Evolutionary conservation across 2,113 vertebrate species (phyloP).

Genomic region (Mus spicilegus): DNA sequence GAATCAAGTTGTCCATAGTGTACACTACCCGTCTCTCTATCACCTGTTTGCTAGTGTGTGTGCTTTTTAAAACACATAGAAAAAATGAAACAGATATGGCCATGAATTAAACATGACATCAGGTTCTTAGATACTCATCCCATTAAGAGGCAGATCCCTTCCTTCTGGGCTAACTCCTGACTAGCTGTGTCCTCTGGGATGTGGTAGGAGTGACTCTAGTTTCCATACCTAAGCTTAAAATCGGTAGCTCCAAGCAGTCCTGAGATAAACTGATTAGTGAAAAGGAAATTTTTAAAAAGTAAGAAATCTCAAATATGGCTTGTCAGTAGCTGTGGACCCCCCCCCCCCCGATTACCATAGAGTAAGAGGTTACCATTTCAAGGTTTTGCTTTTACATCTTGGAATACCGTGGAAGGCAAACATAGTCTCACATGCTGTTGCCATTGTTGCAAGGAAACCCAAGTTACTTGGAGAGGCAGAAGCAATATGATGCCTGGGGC

Average conservation of each 20-base stretch:
- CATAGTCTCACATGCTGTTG: not conserved
- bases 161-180: not conserved
- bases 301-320: slow-evolving; percentile 13
- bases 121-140: not conserved
- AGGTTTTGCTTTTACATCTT: not conserved
- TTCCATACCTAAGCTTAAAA: not conserved
- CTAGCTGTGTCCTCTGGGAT: not conserved
- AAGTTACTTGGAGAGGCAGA: not conserved
- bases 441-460: not conserved
- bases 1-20: not conserved
- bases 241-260: not conserved
- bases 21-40: not conserved
- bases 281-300: slow-evolving; percentile 33
- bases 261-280: not conserved
- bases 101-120: not conserved
- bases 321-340: not conserved
- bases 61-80: not conserved
- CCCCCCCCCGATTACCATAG: slow-evolving; percentile 5
- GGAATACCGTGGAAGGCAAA: not conserved
- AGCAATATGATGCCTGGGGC: not conserved
- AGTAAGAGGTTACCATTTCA: not conserved
- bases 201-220: not conserved
- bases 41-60: not conserved
- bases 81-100: not conserved
- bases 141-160: not conserved